Evolutionary conservation across 2,113 vertebrate species (phyloP), one percentile per base, ranked within the genome.

Genomic region (Australoheros scitulus): DNA sequence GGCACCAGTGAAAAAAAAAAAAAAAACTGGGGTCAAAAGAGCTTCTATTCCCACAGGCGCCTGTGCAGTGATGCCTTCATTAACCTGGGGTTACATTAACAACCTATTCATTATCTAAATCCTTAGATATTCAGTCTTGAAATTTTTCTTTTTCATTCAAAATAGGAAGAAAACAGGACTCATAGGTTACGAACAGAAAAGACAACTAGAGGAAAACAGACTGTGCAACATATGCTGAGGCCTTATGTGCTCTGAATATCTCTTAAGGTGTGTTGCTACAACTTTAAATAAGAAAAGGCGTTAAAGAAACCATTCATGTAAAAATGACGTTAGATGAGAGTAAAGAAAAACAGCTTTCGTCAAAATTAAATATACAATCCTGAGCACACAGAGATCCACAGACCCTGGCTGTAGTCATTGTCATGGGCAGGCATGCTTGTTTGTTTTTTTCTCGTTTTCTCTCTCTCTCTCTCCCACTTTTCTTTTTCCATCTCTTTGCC

Each of bases 211-310:
- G 63, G 81, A 76, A 86, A 65, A 79, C 79, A 55, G 65, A 81
- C 47, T 64, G 41, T 34, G 11, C 22, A 64, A 75, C 74, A 80
- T 75, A 78, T 61, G 80, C 61, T 59, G 20, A 34, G 57, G 72
- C 55, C 43, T 72, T 87, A 90, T 92, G 90, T 88, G 88, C 82
- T 80, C 81, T 81, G 85, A 88, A 80, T 88, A 79, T 83, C 86
- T 87, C 91, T 89, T 57, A 92, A 92, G 91, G 18, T 32, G 10
- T 92, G 81, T 65, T 84, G 86, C 41, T 79, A 83, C 38, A 80
- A 56, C 82, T 65, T 61, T 65, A 86, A 76, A 65, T 18, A 56
- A 61, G 15, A 56, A 20, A 61, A 24, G 10, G 38, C 24, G 26
- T 74, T 80, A 59, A 86, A 86, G 57, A 79, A 85, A 89, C 83